These are phyloP conservation scores for Harpalus rubripes DNA, from an alignment of 2,888 invertebrate species.

Conservation along the genomic window DNA sequence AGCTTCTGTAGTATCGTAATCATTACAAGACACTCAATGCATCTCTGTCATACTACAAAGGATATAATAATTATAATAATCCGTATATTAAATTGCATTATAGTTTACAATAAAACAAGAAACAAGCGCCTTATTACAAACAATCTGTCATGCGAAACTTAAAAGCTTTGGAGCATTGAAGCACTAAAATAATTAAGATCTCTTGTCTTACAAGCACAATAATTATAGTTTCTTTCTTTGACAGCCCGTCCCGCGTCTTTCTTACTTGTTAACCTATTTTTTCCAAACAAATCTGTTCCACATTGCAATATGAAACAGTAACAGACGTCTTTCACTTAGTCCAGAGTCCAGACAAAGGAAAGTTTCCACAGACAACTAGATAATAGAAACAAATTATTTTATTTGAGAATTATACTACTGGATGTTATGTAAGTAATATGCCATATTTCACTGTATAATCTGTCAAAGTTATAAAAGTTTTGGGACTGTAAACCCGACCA, in stretches of 20 bases:
- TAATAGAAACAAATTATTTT: too few relatives aligned
- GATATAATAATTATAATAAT: background rate
- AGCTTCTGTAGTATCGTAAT: too few relatives aligned
- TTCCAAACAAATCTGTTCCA: background rate
- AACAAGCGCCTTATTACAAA: background rate
- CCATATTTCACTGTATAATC: too few relatives aligned
- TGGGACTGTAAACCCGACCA: too few relatives aligned
- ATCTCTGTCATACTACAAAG: background rate
- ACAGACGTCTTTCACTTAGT: too few relatives aligned
- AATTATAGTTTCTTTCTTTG: slow-evolving; percentile 34
- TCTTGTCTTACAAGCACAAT: slow-evolving; percentile 24
- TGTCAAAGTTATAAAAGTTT: too few relatives aligned
- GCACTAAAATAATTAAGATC: slow-evolving; percentile 21
- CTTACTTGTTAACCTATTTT: slow-evolving; percentile 19
- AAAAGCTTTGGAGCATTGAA: background rate
- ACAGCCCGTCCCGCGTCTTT: slow-evolving; percentile 10
- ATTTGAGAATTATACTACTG: too few relatives aligned
- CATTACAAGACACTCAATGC: too few relatives aligned
- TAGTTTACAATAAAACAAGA: slow-evolving; percentile 5
- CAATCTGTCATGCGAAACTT: background rate
- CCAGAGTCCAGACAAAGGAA: background rate
- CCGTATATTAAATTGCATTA: background rate
- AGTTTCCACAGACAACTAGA: background rate
- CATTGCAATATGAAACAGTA: background rate
- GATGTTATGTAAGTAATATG: too few relatives aligned